Base-by-base conservation (phyloP, 2,888 invertebrate species). In the Caenorhabditis imperialis region DNA sequence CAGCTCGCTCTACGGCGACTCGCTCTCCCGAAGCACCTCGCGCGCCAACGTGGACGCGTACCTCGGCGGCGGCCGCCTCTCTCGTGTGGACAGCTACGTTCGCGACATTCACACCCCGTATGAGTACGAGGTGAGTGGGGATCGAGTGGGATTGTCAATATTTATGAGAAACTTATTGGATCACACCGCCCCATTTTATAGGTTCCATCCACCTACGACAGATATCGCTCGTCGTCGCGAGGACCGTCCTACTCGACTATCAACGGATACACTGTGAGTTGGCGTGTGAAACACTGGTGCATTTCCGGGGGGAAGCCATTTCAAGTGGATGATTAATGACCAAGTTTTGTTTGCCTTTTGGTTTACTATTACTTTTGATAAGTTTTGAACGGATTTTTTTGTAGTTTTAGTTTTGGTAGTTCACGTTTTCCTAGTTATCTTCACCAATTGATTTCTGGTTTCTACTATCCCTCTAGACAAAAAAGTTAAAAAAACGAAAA, bases 61-160 rank as follows among this genome's bases (percentile, higher is more conserved):
- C 72, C 70, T 82, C 47, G 85, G 85, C 45, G 77, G 78, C 30
- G 87, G 87, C 10, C 81, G 87, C 48, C 75, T 87, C 42, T 86
- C 86, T 18, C 87, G 87, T 40, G 87, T 87, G 27, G 87, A 87
- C 69, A 84, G 83, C 67, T 87, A 84, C 65, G 85, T 88, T 51
- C 78, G 81, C 55, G 85, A 85, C 54, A 75, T 87, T 58, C 79
- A 86, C 77, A 82, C 79, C 54, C 78, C 75, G 44, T 87, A 85
- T 69, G 86, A 84, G 55, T 85, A 78, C 60, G 78, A 78, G 78
- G 80, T 78, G 35, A 44, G 73, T 18, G 30, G 38, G 25, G 4
- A 18, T 44, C 14, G 40, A 30, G 8, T 25, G 16, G 25, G n/a
- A 22, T 40, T 7, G 30, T 30, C 30, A 30, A 30, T 30, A 30